phyloP scores from a whole-genome alignment of 2,888 invertebrate species.

The Macrosiphum euphorbiae region DNA sequence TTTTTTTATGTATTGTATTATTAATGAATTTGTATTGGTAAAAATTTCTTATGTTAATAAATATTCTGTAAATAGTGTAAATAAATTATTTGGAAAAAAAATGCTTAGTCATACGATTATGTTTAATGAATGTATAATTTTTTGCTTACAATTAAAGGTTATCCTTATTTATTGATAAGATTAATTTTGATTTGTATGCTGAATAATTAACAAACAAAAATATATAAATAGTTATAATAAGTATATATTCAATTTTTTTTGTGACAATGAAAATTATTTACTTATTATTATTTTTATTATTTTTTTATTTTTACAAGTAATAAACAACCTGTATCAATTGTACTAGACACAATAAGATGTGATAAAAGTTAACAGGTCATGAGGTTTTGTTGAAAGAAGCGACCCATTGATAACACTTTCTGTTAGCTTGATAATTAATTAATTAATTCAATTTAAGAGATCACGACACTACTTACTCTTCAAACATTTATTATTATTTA shows the following conservation, averaged over 20 bases:
- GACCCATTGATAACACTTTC: too few species aligned
- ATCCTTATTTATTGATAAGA: constrained; percentile 13
- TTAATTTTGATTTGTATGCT: neutral
- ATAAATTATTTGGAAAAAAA: too few species aligned
- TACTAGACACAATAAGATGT: too few species aligned
- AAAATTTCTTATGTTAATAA: neutral
- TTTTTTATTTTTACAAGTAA: too few species aligned
- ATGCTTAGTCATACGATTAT: neutral
- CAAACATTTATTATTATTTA: neutral
- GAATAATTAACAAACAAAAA: neutral
- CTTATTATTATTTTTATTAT: neutral
- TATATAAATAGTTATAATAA: neutral
- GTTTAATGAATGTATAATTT: neutral
- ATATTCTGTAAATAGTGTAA: too few species aligned
- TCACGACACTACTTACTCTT: too few species aligned
- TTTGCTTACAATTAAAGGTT: constrained; percentile 35
- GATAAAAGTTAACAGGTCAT: too few species aligned
- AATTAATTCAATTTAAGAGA: too few species aligned
- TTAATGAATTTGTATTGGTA: neutral
- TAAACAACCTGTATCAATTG: too few species aligned
- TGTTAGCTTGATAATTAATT: too few species aligned
- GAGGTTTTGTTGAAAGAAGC: too few species aligned
- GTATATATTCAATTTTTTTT: neutral
- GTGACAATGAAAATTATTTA: neutral
- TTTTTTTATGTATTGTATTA: neutral